These are phyloP conservation scores for roundworm (Caenorhabditis elegans) DNA, from an alignment of 1,140 invertebrate species.

Conservation along the genomic window DNA sequence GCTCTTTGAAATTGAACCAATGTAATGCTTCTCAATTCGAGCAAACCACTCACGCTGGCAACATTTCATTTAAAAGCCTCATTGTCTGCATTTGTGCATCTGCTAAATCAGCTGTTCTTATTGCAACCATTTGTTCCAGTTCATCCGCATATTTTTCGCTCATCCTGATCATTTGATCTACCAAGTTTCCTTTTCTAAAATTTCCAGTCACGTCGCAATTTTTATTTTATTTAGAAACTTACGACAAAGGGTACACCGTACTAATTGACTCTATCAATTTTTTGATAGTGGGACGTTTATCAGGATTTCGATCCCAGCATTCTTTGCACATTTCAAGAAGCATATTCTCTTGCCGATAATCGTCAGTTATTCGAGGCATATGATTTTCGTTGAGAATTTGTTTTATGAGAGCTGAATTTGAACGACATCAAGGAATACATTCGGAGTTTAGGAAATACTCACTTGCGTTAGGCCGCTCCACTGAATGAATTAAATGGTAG, in stretches of 20 bases:
- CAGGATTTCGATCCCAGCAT: slow-evolving; percentile 55
- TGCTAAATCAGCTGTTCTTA: slow-evolving; percentile 58
- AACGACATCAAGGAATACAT: neutral
- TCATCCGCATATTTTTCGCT: slow-evolving; percentile 67
- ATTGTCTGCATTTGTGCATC: slow-evolving; percentile 64
- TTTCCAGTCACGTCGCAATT: neutral
- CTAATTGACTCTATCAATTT: slow-evolving; percentile 51
- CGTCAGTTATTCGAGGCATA: neutral
- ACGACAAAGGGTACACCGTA: slow-evolving; percentile 53
- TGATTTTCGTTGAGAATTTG: neutral
- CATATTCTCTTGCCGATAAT: neutral
- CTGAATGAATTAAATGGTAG: neutral
- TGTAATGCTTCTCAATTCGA: too few relatives aligned
- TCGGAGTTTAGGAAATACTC: neutral
- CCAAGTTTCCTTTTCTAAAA: slow-evolving; percentile 63
- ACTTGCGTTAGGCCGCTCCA: neutral
- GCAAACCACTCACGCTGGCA: slow-evolving; percentile 66
- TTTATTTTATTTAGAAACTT: slow-evolving; percentile 37
- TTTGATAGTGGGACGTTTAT: slow-evolving; percentile 54
- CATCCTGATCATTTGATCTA: slow-evolving; percentile 67
- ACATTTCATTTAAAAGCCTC: slow-evolving; percentile 63
- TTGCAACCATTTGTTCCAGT: slow-evolving; percentile 64
- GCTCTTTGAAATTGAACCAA: too few relatives aligned
- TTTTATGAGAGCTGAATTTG: neutral
- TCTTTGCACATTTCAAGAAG: slow-evolving; percentile 41